Evolutionary conservation across 1,140 invertebrate species (phyloP).

Genomic region (Nomia melanderi): DNA sequence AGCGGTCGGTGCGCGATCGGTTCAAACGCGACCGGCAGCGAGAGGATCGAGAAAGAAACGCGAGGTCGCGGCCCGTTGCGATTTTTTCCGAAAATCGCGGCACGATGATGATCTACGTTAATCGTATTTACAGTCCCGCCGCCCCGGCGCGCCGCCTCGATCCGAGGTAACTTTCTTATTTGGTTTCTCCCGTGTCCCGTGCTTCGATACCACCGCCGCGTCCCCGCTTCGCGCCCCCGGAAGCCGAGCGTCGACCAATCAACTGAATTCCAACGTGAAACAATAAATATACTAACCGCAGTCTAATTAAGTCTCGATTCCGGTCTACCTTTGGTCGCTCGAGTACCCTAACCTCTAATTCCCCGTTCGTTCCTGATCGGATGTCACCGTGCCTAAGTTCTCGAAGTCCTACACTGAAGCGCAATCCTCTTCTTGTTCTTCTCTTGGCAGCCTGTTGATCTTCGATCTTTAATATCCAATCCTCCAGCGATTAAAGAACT

Average conservation of each 20-base stretch:
- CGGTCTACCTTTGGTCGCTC: conserved; percentile 12
- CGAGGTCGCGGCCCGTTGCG: background rate
- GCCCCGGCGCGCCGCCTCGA: background rate
- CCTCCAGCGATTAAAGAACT: no score
- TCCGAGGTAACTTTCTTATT: conserved; percentile 35
- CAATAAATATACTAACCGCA: conserved; percentile 28
- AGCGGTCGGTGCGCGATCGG: no score
- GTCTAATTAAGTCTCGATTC: background rate
- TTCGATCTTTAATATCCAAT: no score
- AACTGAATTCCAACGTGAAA: background rate
- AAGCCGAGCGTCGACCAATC: background rate
- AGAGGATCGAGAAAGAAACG: background rate
- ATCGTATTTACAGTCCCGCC: conserved; percentile 29
- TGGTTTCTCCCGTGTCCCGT: background rate
- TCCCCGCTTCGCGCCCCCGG: background rate
- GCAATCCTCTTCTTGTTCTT: no score
- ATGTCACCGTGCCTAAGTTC: no score
- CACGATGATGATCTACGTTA: conserved; percentile 2
- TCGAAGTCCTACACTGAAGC: no score
- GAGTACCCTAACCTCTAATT: background rate
- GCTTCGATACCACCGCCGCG: background rate
- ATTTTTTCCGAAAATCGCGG: background rate
- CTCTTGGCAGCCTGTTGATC: no score
- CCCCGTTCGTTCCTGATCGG: no score
- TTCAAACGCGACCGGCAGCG: no score